Evolutionary conservation across 2,797 vertebrate genomes (phyloP), one percentile per base, ranked within the genome.

Genomic region (Lateolabrax maculatus): DNA sequence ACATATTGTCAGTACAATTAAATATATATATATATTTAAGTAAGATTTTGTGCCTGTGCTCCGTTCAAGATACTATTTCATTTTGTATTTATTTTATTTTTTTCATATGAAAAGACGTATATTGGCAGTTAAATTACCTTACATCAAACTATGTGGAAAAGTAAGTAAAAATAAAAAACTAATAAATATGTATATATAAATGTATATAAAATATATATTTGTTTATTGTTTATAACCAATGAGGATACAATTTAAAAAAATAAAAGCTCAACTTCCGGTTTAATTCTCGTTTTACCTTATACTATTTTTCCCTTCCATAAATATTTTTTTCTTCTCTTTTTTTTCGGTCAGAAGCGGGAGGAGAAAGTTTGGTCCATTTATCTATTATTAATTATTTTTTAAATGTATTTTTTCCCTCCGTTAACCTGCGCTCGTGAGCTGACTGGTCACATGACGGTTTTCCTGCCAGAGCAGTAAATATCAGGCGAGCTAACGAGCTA

Each of bases 401-500:
- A 34, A 4, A 4, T 34, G 3, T 34, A 4, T 34, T 4, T 34
- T 34, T 34, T 34, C 3, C 31, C 6, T 34, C 31, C 31, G 6
- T 34, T 34, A 34, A 34, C 31, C 1, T 8, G 18, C 9, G 6
- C 48, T 21, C 6, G 29, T 41, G 64, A 61, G 4, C 10, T 34
- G 4, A 34, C 31, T 13, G 21, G 83, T 92, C 93, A 93, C 85
- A 18, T 93, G 93, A 89, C 77, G 18, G 25, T 3, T 37, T 58
- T 72, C 44, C 73, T 85, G 71, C 65, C 75, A 70, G 37, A 81
- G 83, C 89, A 89, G 91, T 91, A 89, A 92, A 87, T 84, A 90
- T 53, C 79, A 88, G 53, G 36, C 65, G 39, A 85, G 80, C 75
- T 92, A 90, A 75, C 78, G 23, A 12, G 77, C 81, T 76, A 77